Conservation (phyloP, 2,888 invertebrate species). For the Zhengitettix transpicula region DNA sequence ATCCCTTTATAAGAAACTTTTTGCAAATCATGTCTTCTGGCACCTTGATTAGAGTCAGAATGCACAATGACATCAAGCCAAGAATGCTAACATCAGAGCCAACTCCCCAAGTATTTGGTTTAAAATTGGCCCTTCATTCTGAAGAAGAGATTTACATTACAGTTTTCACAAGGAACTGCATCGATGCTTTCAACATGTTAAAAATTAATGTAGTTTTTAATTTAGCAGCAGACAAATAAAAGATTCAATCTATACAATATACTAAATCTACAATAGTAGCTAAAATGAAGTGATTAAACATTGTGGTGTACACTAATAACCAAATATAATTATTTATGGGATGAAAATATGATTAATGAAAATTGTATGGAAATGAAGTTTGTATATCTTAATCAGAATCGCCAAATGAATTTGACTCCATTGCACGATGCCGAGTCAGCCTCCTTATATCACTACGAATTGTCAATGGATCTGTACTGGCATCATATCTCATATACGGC, state of each 20-base stretch:
- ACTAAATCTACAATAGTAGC: too few species aligned
- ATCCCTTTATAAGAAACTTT: too few species aligned
- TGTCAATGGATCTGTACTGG: conserved; percentile 17
- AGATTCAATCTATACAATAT: too few species aligned
- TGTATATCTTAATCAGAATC: too few species aligned
- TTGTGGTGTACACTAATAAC: too few species aligned
- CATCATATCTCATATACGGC: conserved; percentile 21
- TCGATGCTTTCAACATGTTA: not conserved
- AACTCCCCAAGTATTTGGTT: not conserved
- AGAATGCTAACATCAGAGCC: not conserved
- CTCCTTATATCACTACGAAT: conserved; percentile 13
- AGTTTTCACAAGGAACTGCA: not conserved
- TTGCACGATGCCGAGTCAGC: not conserved
- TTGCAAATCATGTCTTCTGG: too few species aligned
- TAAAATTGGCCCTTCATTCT: not conserved
- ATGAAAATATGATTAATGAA: too few species aligned
- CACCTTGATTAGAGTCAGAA: not conserved
- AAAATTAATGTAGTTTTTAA: not conserved
- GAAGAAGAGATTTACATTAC: not conserved
- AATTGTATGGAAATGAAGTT: too few species aligned
- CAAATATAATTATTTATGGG: too few species aligned
- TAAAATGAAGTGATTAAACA: too few species aligned
- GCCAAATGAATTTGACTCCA: not conserved
- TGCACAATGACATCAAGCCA: not conserved
- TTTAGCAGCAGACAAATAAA: too few species aligned